Base-by-base conservation (phyloP, 2,797 vertebrate species). In the Saxicola maurus region DNA sequence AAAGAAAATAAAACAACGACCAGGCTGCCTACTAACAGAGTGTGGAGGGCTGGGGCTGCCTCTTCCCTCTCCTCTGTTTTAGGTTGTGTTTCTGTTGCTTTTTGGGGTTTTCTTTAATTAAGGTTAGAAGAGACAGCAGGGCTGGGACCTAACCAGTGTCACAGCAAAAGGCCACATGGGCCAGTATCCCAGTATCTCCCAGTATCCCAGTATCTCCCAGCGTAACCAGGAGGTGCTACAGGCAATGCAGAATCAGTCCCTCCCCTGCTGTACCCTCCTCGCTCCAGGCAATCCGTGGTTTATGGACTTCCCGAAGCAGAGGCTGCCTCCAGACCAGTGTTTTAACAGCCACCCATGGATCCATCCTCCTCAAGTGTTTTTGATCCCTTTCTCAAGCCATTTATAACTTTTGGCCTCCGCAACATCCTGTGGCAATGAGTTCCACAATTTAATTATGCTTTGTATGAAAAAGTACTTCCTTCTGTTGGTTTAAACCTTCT, bases 1-100 rank as follows among this genome's bases (percentile, higher is more conserved):
- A 97, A 96, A 97, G 95, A 97, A 97, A 97, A 96, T 95, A 97
- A 96, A 97, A 96, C 94, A 94, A 95, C 87, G 89, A 96, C 93
- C 88, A 94, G 91, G 84, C 94, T 96, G 95, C 94, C 96, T 96
- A 92, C 95, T 93, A 93, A 67, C 73, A 71, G 81, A 81, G 84
- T 77, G 65, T 43, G 68, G 73, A 95, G 76, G 81, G 74, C 64
- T 91, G 60, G 77, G 52, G 71, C 93, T 95, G 80, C 61, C 91
- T 93, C 93, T 95, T 86, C 53, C 60, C 67, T 45, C 20, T 73
- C 27, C 59, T 68, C 55, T 83, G 19, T 23, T 78, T 87, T 68
- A 3, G 7, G 38, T 20, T 66, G 65, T 48, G 27, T 9, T 80
- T 89, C 57, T 67, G 21, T 43, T 64, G 38, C 3, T 25, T n/a